Evolutionary conservation across 2,888 invertebrate species (phyloP).

Genomic region (Chrysodeixis includens): DNA sequence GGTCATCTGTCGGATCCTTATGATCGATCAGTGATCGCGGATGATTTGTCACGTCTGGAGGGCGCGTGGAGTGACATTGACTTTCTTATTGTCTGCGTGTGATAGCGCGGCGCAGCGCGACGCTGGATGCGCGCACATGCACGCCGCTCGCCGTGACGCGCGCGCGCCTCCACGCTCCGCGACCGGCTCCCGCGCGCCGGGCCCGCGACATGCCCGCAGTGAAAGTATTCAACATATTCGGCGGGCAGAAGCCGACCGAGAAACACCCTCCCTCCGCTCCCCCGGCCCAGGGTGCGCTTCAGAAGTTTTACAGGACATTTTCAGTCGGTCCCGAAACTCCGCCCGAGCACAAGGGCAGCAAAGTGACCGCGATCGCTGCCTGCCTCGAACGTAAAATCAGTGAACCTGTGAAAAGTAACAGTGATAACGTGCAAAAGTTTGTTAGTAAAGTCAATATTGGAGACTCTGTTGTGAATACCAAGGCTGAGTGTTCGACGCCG

Average conservation of each 20-base stretch:
- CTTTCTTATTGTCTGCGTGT: slow-evolving; percentile 82
- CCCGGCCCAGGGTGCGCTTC: slow-evolving; percentile 80
- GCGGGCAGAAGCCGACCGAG: slow-evolving; percentile 87
- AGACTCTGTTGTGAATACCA: slow-evolving; percentile 73
- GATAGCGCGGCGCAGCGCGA: slow-evolving; percentile 70
- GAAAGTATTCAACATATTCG: slow-evolving; percentile 89
- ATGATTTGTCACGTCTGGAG: slow-evolving; percentile 74
- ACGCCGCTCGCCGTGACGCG: slow-evolving; percentile 83
- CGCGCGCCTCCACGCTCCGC: slow-evolving; percentile 85
- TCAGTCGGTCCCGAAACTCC: slow-evolving; percentile 81
- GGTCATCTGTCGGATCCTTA: slow-evolving; percentile 42
- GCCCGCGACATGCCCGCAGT: slow-evolving; percentile 88
- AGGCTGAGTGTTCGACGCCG: slow-evolving; percentile 68
- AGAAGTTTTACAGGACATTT: slow-evolving; percentile 88
- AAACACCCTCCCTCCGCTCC: slow-evolving; percentile 75
- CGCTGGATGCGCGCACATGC: slow-evolving; percentile 76
- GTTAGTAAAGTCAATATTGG: slow-evolving; percentile 65
- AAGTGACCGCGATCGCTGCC: slow-evolving; percentile 86
- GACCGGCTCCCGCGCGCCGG: slow-evolving; percentile 81
- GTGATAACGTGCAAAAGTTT: slow-evolving; percentile 83
- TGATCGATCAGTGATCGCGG: slow-evolving; percentile 59
- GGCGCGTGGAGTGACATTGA: slow-evolving; percentile 84
- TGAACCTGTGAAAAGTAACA: slow-evolving; percentile 72
- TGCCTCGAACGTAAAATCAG: slow-evolving; percentile 83
- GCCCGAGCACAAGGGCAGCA: slow-evolving; percentile 80